A percentile compares a stretch with the other conserved stretches of the same genome.
Evolutionary conservation across 2,797 vertebrate genomes (phyloP).

Genomic region (Momotus momota): DNA sequence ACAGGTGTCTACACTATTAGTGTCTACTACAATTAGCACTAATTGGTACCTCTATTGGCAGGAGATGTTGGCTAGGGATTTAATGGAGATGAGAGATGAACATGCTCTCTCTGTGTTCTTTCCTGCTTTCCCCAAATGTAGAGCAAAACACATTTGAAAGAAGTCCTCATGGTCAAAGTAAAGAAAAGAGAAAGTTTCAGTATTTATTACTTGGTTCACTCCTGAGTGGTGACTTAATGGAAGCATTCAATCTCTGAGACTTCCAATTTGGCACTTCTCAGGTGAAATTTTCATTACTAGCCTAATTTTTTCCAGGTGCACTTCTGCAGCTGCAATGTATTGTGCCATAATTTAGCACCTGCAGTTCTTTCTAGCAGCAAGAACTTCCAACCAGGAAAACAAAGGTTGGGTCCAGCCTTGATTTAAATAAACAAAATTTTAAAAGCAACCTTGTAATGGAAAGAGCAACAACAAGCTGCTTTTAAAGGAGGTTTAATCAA

Average conservation of each 20-base stretch:
- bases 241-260: slow-evolving; percentile 61
- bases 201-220: slow-evolving; percentile 52
- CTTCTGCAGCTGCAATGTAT: slow-evolving; percentile 40
- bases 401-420: slow-evolving; percentile 46
- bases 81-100: slow-evolving; percentile 45
- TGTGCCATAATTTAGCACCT: slow-evolving; percentile 69
- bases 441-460: neutral
- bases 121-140: slow-evolving; percentile 2
- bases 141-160: slow-evolving; percentile 26
- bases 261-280: slow-evolving; percentile 70
- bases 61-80: slow-evolving; percentile 24
- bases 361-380: slow-evolving; percentile 55
- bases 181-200: slow-evolving; percentile 44
- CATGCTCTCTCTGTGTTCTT: neutral
- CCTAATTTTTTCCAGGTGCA: slow-evolving; percentile 72
- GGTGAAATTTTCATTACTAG: slow-evolving; percentile 73
- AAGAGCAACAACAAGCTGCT: neutral
- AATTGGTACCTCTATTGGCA: slow-evolving; percentile 67
- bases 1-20: slow-evolving; percentile 73
- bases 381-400: slow-evolving; percentile 45
- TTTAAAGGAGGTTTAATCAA: slow-evolving; percentile 31
- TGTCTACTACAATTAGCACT: slow-evolving; percentile 71
- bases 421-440: slow-evolving; percentile 31
- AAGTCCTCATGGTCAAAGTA: slow-evolving; percentile 24
- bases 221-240: slow-evolving; percentile 55